A percentile compares a stretch with the other conserved stretches of the same genome.
These are phyloP conservation scores for Acomys russatus DNA, from an alignment of 2,797 vertebrate species.

Conservation along the genomic window DNA sequence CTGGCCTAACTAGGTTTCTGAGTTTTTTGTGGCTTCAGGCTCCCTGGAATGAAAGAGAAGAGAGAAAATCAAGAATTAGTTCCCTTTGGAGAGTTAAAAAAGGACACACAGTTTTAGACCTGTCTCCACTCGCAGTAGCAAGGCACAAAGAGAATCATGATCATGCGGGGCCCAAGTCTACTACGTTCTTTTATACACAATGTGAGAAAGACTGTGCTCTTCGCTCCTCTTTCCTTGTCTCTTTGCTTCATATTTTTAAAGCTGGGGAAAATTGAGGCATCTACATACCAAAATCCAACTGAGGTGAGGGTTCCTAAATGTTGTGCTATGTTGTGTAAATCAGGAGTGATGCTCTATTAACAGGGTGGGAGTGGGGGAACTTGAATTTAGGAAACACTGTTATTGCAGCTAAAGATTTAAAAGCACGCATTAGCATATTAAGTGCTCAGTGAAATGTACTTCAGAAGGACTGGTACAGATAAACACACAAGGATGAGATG, in stretches of 20 bases:
- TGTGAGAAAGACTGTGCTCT: no score
- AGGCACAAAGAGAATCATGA: neutral
- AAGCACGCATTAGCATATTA: neutral
- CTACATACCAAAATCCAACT: neutral
- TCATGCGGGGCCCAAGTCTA: neutral
- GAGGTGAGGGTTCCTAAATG: neutral
- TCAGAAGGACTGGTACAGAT: neutral
- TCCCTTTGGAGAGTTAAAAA: neutral
- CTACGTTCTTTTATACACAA: neutral
- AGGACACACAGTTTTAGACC: neutral
- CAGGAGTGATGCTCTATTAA: neutral
- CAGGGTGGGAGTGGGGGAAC: no score
- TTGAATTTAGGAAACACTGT: neutral
- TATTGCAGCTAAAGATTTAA: conserved; percentile 25
- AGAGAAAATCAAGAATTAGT: neutral
- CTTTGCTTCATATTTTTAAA: neutral
- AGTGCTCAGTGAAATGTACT: neutral
- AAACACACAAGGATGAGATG: neutral
- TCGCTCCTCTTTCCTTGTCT: neutral
- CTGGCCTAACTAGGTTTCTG: neutral
- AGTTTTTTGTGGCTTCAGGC: neutral
- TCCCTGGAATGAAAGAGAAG: neutral
- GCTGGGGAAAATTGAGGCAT: neutral
- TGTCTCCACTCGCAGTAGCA: neutral
- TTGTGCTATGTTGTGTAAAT: neutral